Conservation (phyloP, 2,888 invertebrate species). For the Sminthurides aquaticus region DNA sequence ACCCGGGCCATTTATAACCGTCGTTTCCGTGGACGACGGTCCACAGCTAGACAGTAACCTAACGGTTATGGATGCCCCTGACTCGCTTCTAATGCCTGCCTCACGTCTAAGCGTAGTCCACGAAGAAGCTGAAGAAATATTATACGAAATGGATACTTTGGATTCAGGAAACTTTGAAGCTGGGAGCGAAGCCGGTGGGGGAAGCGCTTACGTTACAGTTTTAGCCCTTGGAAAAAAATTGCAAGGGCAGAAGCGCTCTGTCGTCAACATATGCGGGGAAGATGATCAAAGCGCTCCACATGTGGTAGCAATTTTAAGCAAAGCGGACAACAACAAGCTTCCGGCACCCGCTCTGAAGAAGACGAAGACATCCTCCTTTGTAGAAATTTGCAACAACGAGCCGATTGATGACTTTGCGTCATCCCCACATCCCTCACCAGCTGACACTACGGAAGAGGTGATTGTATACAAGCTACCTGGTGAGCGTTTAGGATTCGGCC, state of each 20-base stretch:
- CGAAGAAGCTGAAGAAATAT: not conserved
- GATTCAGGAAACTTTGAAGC: slow-evolving; percentile 3
- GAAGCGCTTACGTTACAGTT: slow-evolving; percentile 40
- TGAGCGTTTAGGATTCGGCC: slow-evolving; percentile 79
- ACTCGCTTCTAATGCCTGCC: slow-evolving; percentile 8
- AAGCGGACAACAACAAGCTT: slow-evolving; percentile 9
- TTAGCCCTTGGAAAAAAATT: slow-evolving; percentile 34
- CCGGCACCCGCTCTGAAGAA: slow-evolving; percentile 17
- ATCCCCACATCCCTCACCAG: slow-evolving; percentile 8
- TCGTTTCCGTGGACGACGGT: slow-evolving; percentile 39
- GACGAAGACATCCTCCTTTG: slow-evolving; percentile 31
- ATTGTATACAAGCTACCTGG: slow-evolving; percentile 78
- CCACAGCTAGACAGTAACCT: slow-evolving; percentile 41
- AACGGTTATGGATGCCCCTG: slow-evolving; percentile 31
- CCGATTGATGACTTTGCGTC: slow-evolving; percentile 1
- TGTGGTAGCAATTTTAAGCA: slow-evolving; percentile 20
- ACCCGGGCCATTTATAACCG: slow-evolving; percentile 41
- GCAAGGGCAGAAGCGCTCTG: slow-evolving; percentile 33
- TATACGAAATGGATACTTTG: not conserved
- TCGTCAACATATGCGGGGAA: slow-evolving; percentile 35
- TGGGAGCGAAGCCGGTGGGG: slow-evolving; percentile 19
- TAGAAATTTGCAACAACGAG: slow-evolving; percentile 24
- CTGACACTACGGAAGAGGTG: slow-evolving; percentile 56
- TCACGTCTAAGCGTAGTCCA: slow-evolving; percentile 17
- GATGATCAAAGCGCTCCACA: slow-evolving; percentile 12